These are phyloP conservation scores for Otolemur garnettii DNA, from an alignment of 2,113 vertebrate genomes.

Conservation along the genomic window DNA sequence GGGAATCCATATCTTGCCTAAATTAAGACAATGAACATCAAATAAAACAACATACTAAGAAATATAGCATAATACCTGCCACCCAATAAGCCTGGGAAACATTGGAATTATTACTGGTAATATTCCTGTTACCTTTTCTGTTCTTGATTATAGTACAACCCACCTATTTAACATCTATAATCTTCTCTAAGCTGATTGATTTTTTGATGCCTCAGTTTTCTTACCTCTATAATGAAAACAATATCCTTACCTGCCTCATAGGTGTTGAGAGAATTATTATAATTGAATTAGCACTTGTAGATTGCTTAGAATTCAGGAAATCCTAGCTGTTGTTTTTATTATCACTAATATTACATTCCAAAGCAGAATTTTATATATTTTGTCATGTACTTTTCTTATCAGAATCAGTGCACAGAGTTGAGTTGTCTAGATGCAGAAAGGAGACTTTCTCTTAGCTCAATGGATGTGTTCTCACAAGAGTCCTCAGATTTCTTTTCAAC, in stretches of 20 bases:
- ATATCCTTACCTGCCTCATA: background rate
- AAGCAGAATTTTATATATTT: slow-evolving; percentile 1
- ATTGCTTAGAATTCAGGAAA: slow-evolving; percentile 39
- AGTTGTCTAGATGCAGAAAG: background rate
- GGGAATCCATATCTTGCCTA: background rate
- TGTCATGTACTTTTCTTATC: background rate
- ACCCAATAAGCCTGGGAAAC: background rate
- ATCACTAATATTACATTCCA: background rate
- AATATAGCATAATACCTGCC: background rate
- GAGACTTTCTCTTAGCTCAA: background rate
- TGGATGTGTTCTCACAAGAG: background rate
- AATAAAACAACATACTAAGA: background rate
- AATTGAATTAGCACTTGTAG: background rate
- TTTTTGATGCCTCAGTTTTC: background rate
- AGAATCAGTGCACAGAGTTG: background rate
- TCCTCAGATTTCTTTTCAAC: background rate
- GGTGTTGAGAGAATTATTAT: background rate
- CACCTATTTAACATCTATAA: background rate
- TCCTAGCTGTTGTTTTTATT: background rate
- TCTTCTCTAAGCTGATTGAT: background rate
- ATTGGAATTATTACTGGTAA: background rate
- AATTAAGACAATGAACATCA: background rate
- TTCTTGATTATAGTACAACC: background rate
- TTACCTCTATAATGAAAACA: background rate
- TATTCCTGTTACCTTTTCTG: background rate